Evolutionary conservation across 1,140 invertebrate genomes (phyloP).

Genomic region (Aradophagus sp.): DNA sequence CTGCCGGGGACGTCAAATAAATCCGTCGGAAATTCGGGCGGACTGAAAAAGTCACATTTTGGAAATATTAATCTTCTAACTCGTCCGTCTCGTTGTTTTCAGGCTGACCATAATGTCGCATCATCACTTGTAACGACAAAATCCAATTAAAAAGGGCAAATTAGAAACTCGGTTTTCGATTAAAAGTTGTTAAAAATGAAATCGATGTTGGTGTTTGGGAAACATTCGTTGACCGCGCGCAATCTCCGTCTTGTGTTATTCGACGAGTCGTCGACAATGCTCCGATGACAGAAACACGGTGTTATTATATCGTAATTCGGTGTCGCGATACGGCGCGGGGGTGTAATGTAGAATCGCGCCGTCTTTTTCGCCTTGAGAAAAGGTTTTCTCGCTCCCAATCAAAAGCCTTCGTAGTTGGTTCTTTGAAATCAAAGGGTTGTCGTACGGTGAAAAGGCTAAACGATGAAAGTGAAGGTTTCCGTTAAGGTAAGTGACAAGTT

Average conservation of each 20-base stretch:
- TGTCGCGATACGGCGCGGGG: slow-evolving; percentile 21
- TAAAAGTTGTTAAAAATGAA: slow-evolving; percentile 1
- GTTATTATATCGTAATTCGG: slow-evolving; percentile 45
- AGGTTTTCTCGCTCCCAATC: slow-evolving; percentile 31
- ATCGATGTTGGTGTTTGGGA: slow-evolving; percentile 4
- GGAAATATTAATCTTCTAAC: slow-evolving; percentile 24
- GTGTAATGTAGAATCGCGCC: slow-evolving; percentile 18
- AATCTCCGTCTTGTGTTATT: slow-evolving; percentile 8
- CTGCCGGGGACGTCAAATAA: slow-evolving; percentile 50
- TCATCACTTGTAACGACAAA: slow-evolving; percentile 1
- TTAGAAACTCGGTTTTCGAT: background rate
- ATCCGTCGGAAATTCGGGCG: slow-evolving; percentile 23
- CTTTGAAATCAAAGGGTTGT: slow-evolving; percentile 53
- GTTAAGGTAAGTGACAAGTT: slow-evolving; percentile 71
- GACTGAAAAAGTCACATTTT: slow-evolving; percentile 12
- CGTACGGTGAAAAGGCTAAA: slow-evolving; percentile 49
- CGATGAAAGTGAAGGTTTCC: slow-evolving; percentile 57
- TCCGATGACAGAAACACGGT: slow-evolving; percentile 27
- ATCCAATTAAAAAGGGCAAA: slow-evolving; percentile 1
- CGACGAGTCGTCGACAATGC: slow-evolving; percentile 16
- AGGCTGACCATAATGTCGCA: slow-evolving; percentile 1
- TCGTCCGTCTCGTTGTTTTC: too few species aligned
- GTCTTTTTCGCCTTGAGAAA: slow-evolving; percentile 18
- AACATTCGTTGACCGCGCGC: slow-evolving; percentile 5
- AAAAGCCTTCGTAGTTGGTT: slow-evolving; percentile 36